Percentiles rank a stretch among this genome's conserved stretches.
These are phyloP conservation scores for Sebastes cheni DNA, from an alignment of 2,797 vertebrate species.

Conservation along the genomic window DNA sequence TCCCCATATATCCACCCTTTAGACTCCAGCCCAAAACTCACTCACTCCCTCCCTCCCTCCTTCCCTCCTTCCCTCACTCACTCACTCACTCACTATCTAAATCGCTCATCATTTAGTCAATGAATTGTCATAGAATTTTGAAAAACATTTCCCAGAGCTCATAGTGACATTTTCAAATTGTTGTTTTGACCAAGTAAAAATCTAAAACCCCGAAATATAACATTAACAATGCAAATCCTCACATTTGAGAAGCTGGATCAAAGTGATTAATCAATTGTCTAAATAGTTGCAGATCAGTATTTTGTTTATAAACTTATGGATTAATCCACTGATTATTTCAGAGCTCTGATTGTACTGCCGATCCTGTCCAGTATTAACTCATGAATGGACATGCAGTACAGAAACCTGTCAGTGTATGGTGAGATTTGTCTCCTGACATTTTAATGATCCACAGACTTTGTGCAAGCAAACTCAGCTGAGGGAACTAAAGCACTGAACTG, in stretches of 20 bases:
- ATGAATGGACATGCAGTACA: background rate
- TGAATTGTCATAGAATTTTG: no score
- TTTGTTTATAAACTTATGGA: background rate
- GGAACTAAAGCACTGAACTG: background rate
- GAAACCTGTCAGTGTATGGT: background rate
- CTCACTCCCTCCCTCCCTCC: no score
- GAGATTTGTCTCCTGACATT: background rate
- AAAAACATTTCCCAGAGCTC: background rate
- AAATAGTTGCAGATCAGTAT: background rate
- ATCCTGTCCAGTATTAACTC: background rate
- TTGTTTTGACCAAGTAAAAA: no score
- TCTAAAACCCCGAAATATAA: background rate
- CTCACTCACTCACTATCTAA: no score
- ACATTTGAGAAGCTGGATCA: background rate
- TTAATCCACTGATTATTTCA: background rate
- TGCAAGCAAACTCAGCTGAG: background rate
- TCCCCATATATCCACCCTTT: no score
- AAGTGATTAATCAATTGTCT: background rate
- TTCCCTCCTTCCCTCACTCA: accelerated
- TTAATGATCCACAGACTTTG: background rate
- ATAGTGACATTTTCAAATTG: background rate
- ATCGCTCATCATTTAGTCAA: no score
- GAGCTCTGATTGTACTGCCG: no score
- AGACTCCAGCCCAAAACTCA: no score
- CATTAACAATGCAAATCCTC: background rate